Conservation (phyloP, 2,797 vertebrate genomes). For the Gastrophryne carolinensis region DNA sequence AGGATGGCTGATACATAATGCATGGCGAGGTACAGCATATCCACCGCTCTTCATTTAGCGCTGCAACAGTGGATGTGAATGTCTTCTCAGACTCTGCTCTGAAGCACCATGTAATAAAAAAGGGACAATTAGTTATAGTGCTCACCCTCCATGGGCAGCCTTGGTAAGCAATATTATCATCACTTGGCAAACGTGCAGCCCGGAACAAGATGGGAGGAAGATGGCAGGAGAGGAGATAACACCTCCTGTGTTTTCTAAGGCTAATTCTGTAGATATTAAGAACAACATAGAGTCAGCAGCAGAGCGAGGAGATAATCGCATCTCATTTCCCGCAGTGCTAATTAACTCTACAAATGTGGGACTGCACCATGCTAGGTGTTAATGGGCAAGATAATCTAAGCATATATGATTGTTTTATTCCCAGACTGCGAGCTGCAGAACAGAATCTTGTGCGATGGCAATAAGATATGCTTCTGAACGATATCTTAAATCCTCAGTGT, state of each 20-base stretch:
- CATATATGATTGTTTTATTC: slow-evolving; percentile 14
- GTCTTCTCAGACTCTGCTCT: not conserved
- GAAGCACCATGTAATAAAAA: slow-evolving; percentile 1
- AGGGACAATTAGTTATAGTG: not conserved
- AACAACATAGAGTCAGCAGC: not conserved
- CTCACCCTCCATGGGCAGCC: not conserved
- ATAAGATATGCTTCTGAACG: too few species aligned
- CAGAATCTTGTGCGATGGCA: too few species aligned
- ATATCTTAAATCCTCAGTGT: too few species aligned
- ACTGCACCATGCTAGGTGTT: slow-evolving; percentile 39
- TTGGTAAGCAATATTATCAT: slow-evolving; percentile 12
- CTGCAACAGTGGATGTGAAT: not conserved
- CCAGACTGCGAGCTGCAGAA: not conserved
- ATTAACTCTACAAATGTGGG: slow-evolving; percentile 46
- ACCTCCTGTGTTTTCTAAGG: slow-evolving; percentile 7
- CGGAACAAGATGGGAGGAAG: not conserved
- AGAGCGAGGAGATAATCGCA: slow-evolving; percentile 27
- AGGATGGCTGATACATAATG: not conserved
- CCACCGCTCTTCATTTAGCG: not conserved
- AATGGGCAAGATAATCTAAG: slow-evolving; percentile 45
- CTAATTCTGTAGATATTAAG: slow-evolving; percentile 19
- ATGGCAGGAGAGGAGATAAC: slow-evolving; percentile 2
- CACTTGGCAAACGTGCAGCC: not conserved
- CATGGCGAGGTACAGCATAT: not conserved
- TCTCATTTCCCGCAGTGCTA: slow-evolving; percentile 38